Base-by-base conservation (phyloP, 92 coral and sea anemone species). In the Palythoa caribaeorum region DNA sequence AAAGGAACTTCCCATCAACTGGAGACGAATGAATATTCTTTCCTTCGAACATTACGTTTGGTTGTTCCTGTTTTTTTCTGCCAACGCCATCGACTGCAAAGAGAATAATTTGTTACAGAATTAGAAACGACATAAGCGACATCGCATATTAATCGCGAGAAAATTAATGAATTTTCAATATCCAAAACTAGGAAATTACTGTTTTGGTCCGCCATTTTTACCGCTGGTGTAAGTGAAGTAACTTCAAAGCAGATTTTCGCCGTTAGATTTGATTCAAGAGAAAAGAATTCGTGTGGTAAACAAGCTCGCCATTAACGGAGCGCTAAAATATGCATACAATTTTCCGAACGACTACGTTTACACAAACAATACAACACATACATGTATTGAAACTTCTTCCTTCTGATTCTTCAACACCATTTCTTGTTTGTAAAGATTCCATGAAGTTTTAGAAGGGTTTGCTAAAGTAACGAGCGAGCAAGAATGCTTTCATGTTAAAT, bases 21-120 rank as follows among this genome's bases (percentile, higher is more conserved):
- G 99, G 99, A 73, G 99, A 97, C 71, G 99, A 97, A 90, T 97
- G 99, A 78, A 97, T 97, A 89, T 97, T 97, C 93, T 97, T 97
- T 94, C 99, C 99, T 84, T 97, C 94, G 86, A 92, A 97, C 99
- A 95, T 94, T 68, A 94, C 92, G 88, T 91, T 90, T 50, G 89
- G 80, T 76, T 89, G 94, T 88, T 89, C 97, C 90, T 93, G 94
- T 53, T 92, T 93, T 92, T 92, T 92, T 90, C 92, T 96, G 87
- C 91, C 94, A 89, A 75, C 91, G 87, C 89, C 98, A 95, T 95
- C 96, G 91, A 89, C 98, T 93, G 85, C 77, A 80, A 92, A 92
- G 79, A 91, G 90, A 90, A 90, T 90, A 92, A 76, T 88, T 90
- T 90, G 88, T 71, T 90, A 88, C 83, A 81, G 90, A 91, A 86